phyloP scores from a whole-genome alignment of 2,797 vertebrate species.

The Phoebastria nigripes region DNA sequence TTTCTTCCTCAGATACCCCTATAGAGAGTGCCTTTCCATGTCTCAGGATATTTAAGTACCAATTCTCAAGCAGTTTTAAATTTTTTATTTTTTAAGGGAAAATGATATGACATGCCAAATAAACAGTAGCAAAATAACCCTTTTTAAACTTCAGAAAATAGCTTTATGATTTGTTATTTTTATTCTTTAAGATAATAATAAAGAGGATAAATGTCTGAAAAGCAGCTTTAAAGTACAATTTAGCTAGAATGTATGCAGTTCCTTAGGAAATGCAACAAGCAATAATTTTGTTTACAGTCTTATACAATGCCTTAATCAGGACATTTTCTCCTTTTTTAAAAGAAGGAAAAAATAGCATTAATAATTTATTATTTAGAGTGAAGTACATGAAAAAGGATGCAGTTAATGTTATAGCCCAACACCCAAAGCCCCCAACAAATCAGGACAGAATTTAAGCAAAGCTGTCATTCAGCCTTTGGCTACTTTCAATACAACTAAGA shows the following conservation, averaged over 20 bases:
- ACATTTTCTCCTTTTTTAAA: not conserved
- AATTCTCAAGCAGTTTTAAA: not conserved
- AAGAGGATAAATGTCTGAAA: not conserved
- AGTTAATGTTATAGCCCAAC: not conserved
- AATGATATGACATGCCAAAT: not conserved
- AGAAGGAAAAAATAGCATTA: not conserved
- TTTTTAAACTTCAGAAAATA: not conserved
- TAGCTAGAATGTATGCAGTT: not conserved
- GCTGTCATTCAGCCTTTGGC: not conserved
- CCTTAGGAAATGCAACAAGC: not conserved
- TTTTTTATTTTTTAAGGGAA: not conserved
- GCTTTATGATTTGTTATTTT: not conserved
- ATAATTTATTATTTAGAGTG: not conserved
- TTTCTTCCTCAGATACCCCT: not conserved
- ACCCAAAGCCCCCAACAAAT: not conserved
- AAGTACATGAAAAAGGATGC: not conserved
- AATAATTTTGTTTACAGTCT: not conserved
- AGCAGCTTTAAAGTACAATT: not conserved
- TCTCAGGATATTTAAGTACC: not conserved
- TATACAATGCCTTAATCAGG: not conserved
- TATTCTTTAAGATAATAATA: not conserved
- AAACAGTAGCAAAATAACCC: not conserved
- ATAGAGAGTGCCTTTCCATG: not conserved
- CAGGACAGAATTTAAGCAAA: not conserved
- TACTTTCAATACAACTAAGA: not conserved